Evolutionary conservation across 2,113 vertebrate genomes (phyloP).

Genomic region (Potamarius usumacintae): DNA sequence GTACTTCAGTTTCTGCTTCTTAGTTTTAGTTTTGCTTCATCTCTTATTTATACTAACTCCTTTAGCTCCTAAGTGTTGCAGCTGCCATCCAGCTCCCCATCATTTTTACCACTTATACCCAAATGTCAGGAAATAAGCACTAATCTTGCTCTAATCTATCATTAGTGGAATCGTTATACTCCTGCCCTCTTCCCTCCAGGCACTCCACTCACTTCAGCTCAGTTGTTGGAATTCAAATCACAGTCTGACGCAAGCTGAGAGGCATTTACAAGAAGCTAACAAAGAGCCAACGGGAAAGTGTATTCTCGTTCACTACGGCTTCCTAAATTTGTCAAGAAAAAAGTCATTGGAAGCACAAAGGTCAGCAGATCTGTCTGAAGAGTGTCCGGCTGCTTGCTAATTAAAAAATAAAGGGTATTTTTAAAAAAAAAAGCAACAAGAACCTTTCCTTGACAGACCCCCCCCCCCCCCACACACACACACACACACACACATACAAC

Average conservation of each 20-base stretch:
- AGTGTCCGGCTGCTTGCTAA: neutral
- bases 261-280: neutral
- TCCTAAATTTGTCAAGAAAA: neutral
- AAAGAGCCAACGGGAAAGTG: neutral
- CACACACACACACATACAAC: neutral
- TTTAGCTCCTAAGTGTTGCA: neutral
- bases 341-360: neutral
- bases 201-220: constrained; percentile 47
- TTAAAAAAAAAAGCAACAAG: neutral
- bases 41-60: neutral
- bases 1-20: neutral
- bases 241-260: constrained; percentile 22
- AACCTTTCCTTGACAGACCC: constrained; percentile 7
- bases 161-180: constrained; percentile 67
- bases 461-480: neutral
- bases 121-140: constrained; percentile 14
- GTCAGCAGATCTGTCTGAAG: constrained; percentile 24
- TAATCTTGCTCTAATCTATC: constrained; percentile 49
- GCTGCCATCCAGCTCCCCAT: neutral
- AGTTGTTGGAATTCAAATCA: constrained; percentile 51
- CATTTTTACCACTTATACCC: constrained; percentile 10
- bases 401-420: neutral
- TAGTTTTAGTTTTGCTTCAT: neutral
- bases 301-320: neutral
- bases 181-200: constrained; percentile 57